Conservation (phyloP, 2,113 vertebrate genomes). For the Psilopsiagon aurifrons region DNA sequence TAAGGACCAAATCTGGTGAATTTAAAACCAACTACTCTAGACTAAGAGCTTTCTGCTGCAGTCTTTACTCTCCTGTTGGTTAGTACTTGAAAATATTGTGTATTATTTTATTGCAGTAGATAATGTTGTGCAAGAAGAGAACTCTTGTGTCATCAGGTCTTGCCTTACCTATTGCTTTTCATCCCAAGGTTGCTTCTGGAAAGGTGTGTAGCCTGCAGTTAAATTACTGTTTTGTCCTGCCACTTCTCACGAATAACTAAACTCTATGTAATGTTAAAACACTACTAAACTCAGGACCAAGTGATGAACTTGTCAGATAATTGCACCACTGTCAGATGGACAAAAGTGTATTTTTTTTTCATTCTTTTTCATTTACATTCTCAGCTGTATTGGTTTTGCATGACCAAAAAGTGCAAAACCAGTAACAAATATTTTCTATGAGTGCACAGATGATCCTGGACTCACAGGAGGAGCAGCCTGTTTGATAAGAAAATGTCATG, state of each 20-base stretch:
- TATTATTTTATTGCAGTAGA: not conserved
- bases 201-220: not conserved
- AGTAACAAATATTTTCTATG: not conserved
- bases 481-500: not conserved
- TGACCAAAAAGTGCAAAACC: not conserved
- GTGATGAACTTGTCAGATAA: not conserved
- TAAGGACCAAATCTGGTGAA: not conserved
- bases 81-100: not conserved
- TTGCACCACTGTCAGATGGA: not conserved
- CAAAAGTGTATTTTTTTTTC: not conserved
- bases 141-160: not conserved
- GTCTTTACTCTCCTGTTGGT: not conserved
- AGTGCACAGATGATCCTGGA: not conserved
- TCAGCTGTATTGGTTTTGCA: not conserved
- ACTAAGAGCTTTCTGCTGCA: not conserved
- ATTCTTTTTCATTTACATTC: not conserved
- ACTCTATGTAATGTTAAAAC: not conserved
- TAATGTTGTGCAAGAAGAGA: accelerated
- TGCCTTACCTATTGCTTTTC: not conserved
- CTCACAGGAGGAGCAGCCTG: not conserved
- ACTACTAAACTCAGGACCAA: not conserved
- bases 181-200: not conserved
- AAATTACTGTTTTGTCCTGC: not conserved
- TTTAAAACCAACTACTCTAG: not conserved
- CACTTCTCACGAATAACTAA: not conserved